Percentiles rank a stretch among this genome's conserved stretches.
Evolutionary conservation across 2,797 vertebrate species (phyloP).

Genomic region (Poeciliopsis infans): DNA sequence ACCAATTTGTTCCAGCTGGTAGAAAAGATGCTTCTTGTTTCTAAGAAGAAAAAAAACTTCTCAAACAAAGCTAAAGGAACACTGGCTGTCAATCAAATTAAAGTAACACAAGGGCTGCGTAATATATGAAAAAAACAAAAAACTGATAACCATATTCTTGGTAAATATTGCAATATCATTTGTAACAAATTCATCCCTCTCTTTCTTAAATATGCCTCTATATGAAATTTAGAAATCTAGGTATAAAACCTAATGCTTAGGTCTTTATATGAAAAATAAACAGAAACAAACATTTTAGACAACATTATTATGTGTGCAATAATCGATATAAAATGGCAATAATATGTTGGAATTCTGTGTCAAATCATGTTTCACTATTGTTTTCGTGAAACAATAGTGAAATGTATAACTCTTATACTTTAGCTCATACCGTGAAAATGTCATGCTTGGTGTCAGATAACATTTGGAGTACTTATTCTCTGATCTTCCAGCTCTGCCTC

Average conservation of each 20-base stretch:
- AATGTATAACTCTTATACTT: background rate
- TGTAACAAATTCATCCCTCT: background rate
- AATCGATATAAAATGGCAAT: background rate
- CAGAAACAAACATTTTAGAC: background rate
- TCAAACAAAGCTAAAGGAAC: background rate
- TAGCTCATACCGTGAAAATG: background rate
- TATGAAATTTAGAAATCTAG: background rate
- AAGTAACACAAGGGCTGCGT: background rate
- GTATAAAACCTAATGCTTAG: background rate
- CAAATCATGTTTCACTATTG: background rate
- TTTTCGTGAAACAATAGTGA: background rate
- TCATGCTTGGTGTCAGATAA: background rate
- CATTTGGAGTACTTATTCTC: slow-evolving; percentile 6
- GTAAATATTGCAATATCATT: background rate
- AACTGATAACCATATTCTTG: background rate
- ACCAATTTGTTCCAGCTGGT: background rate
- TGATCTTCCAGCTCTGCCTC: background rate
- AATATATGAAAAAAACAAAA: background rate
- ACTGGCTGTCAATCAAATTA: background rate
- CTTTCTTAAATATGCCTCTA: background rate
- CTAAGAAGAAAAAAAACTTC: background rate
- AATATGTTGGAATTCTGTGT: background rate
- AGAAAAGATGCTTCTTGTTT: background rate
- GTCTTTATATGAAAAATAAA: background rate
- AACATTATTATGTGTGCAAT: background rate